phyloP scores from a whole-genome alignment of 2,888 invertebrate species.

The Arrhopalites spinosus region DNA sequence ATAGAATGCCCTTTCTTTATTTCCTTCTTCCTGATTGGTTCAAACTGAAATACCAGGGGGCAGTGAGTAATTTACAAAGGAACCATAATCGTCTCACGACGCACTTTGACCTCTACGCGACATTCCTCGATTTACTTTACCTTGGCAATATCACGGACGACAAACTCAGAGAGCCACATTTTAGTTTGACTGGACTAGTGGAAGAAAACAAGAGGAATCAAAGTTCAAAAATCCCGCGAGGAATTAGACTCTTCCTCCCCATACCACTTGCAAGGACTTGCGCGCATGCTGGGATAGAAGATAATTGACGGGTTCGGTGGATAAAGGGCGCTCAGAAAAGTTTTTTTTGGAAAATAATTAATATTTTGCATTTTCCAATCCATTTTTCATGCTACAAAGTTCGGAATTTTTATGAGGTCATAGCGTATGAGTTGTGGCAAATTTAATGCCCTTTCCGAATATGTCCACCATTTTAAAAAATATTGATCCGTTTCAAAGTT shows the following conservation, averaged over 20 bases:
- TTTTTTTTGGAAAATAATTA: too few relatives aligned
- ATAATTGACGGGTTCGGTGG: too few relatives aligned
- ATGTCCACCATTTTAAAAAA: too few relatives aligned
- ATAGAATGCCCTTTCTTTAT: conserved; percentile 80
- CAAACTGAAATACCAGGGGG: conserved; percentile 64
- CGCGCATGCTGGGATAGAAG: background rate
- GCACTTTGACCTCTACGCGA: conserved; percentile 49
- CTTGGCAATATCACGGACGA: conserved; percentile 22
- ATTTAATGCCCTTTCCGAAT: too few relatives aligned
- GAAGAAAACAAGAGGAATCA: background rate
- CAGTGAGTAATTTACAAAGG: conserved; percentile 39
- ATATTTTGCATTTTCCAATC: too few relatives aligned
- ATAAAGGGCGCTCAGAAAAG: too few relatives aligned
- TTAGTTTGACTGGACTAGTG: background rate
- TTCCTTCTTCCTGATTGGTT: conserved; percentile 76
- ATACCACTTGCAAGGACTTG: conserved; percentile 1
- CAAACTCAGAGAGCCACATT: background rate
- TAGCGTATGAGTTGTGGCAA: too few relatives aligned
- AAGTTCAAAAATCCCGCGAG: background rate
- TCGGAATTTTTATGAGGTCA: too few relatives aligned
- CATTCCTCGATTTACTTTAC: conserved; percentile 44
- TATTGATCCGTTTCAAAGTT: too few relatives aligned
- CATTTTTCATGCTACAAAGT: too few relatives aligned
- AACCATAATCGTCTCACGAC: conserved; percentile 43
- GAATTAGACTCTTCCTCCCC: conserved; percentile 2